These are phyloP conservation scores for Cataglyphis rosenhaueri DNA, from an alignment of 2,888 invertebrate species.

Conservation along the genomic window DNA sequence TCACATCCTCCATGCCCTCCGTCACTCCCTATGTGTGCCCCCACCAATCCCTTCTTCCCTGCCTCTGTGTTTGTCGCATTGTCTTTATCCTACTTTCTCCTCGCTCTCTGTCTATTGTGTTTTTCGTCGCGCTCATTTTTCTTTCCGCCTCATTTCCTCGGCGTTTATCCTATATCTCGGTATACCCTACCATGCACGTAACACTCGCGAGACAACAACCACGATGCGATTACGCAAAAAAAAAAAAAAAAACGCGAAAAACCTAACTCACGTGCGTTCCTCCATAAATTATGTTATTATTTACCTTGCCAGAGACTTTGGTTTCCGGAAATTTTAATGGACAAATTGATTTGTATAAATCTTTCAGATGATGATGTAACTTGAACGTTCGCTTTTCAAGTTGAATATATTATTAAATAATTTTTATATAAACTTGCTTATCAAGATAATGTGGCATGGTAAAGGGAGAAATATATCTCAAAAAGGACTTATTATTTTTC, in stretches of 20 bases:
- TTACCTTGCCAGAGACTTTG: background rate
- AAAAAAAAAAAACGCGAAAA: background rate
- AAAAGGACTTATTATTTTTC: background rate
- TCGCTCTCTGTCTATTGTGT: background rate
- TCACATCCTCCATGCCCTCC: background rate
- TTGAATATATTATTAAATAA: background rate
- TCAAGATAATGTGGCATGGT: no score
- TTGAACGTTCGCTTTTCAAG: background rate
- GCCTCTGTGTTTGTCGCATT: background rate
- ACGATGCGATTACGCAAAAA: background rate
- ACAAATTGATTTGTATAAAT: background rate
- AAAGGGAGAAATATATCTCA: background rate
- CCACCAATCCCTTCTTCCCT: background rate
- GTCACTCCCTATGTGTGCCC: slow-evolving; percentile 11
- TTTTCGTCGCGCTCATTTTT: slow-evolving; percentile 4
- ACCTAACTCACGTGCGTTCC: background rate
- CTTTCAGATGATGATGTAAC: background rate
- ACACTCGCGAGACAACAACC: slow-evolving; percentile 1
- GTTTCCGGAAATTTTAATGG: background rate
- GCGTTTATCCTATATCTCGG: slow-evolving; percentile 1
- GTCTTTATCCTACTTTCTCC: background rate
- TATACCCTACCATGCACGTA: slow-evolving; percentile 4
- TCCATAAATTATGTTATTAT: background rate
- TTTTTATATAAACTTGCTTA: background rate
- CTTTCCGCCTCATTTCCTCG: slow-evolving; percentile 46